Base-by-base conservation (phyloP, 1,140 invertebrate genomes). In the Halesus radiatus region DNA sequence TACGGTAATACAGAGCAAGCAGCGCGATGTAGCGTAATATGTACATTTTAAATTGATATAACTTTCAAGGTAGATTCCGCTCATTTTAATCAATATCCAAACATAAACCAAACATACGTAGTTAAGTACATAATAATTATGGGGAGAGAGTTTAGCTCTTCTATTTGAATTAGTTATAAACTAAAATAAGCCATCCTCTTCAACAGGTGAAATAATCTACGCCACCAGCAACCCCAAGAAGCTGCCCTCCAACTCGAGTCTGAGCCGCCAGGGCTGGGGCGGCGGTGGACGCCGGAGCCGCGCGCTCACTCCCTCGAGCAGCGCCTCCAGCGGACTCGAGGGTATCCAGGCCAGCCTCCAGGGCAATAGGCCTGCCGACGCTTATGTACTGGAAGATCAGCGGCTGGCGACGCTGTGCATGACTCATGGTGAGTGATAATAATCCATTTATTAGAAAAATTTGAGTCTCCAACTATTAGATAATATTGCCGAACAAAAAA, bases 181-280 rank as follows among this genome's bases (percentile, higher is more conserved):
- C 32, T 8, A 4, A 37, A 37, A 37, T 7, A 37, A 8, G 1
- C 32, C 3, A 37, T 37, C 10, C 8, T 1, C 1, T 45, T 13
- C 23, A 29, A 29, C 53, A 83, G 82, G 82, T 64, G 82, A 83
- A 45, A 83, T 83, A 23, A 83, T 83, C 45, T 83, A 83, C 62
- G 82, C 82, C 8, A 83, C 60, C 15, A 80, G 79, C 45, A 83
- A 83, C 75, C 79, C 82, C 26, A 83, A 83, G 56, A 83, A 83
- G 23, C 26, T 83, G 53, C 80, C 82, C 20, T 83, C 82, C 10
- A 83, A 74, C 64, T 83, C 82, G 3, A 83, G 82, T 29, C 54
- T 83, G 4, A 81, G 79, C 50, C 73, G 82, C 23, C 62, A 79
- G 16, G 82, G 82, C 52, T 75, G 82, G 60, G 62, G 72, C 6